Evolutionary conservation across 1,140 invertebrate species (phyloP).

Genomic region (Aphaenogaster rudis): DNA sequence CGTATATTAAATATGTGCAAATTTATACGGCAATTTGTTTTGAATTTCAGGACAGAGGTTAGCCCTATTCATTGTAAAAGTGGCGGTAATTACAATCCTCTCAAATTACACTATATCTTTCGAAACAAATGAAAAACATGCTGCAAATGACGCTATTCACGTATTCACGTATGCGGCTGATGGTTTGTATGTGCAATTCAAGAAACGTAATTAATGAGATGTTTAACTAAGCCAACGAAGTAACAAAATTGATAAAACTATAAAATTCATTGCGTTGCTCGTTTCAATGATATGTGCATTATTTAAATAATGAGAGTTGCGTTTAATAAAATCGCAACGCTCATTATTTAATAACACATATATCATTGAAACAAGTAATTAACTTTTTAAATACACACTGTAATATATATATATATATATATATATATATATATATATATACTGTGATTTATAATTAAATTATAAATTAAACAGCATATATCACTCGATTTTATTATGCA

Average conservation of each 20-base stretch:
- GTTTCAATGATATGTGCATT: too few species aligned
- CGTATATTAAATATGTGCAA: neutral
- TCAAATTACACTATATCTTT: constrained; percentile 82
- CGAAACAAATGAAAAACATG: constrained; percentile 68
- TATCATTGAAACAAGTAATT: too few species aligned
- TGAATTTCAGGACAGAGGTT: constrained; percentile 87
- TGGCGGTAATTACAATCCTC: constrained; percentile 87
- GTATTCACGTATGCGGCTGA: constrained; percentile 75
- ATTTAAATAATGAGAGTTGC: too few species aligned
- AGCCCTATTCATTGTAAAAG: constrained; percentile 89
- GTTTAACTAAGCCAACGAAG: too few species aligned
- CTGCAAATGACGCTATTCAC: constrained; percentile 57
- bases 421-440: neutral
- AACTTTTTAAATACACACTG: neutral
- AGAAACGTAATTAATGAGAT: constrained; percentile 60
- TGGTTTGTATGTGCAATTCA: constrained; percentile 73
- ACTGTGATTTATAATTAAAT: neutral
- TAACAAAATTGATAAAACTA: too few species aligned
- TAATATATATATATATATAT: too few species aligned
- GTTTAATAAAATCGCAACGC: too few species aligned
- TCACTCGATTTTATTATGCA: neutral
- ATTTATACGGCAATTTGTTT: constrained; percentile 11
- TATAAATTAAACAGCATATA: too few species aligned
- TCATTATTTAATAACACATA: too few species aligned
- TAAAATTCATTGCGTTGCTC: too few species aligned